Evolutionary conservation across 1,140 invertebrate species (phyloP).

Genomic region (Heliconius melpomene): DNA sequence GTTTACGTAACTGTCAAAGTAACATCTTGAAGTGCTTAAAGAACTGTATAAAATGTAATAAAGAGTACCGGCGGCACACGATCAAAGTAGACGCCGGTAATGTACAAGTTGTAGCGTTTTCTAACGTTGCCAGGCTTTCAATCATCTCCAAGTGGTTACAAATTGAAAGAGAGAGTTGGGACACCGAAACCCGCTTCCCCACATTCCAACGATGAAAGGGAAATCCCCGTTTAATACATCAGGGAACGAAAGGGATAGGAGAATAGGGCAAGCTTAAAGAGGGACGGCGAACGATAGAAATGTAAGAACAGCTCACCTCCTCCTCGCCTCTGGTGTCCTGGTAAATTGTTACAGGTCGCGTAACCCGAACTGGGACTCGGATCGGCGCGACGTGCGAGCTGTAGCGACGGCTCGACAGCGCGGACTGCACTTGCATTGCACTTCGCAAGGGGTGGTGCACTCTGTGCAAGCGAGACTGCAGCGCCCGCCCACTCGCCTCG

Average conservation of each 20-base stretch:
- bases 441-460: conserved; percentile 71
- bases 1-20: conserved; percentile 8
- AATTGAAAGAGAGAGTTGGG: conserved; percentile 78
- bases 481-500: conserved; percentile 75
- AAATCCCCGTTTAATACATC: conserved; percentile 62
- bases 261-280: conserved; percentile 48
- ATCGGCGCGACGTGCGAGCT: conserved; percentile 60
- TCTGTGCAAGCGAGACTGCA: conserved; percentile 77
- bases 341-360: conserved; percentile 75
- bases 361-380: conserved; percentile 56
- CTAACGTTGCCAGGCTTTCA: conserved; percentile 33
- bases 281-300: conserved; percentile 57
- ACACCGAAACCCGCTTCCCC: conserved; percentile 76
- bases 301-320: conserved; percentile 74
- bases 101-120: not conserved
- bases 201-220: conserved; percentile 79
- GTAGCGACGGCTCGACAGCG: conserved; percentile 60
- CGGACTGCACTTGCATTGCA: conserved; percentile 71
- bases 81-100: not conserved
- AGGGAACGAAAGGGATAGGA: conserved; percentile 57
- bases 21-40: not conserved
- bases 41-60: not conserved
- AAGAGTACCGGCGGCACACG: not conserved
- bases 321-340: conserved; percentile 62
- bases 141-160: conserved; percentile 66